Evolutionary conservation across 2,888 invertebrate species (phyloP).

Genomic region (Clusia tigrina): DNA sequence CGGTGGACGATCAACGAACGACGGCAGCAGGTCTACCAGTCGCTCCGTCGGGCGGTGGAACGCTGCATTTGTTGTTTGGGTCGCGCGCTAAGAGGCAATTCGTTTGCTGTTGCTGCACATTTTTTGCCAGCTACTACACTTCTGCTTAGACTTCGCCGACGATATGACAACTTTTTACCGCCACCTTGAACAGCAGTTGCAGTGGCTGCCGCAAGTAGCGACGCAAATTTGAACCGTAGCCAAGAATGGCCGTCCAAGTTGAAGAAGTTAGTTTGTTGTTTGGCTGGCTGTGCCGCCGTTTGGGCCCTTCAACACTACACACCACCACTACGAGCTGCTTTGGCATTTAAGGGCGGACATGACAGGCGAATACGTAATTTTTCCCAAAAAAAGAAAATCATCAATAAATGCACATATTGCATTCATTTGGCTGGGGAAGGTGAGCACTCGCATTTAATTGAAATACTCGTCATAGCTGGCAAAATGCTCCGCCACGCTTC

Average conservation of each 20-base stretch:
- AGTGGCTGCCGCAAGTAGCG: neutral
- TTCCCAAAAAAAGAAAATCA: neutral
- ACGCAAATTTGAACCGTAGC: conserved; percentile 47
- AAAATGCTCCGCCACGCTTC: neutral
- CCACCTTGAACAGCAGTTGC: neutral
- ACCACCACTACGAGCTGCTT: too few species aligned
- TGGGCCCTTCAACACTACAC: too few species aligned
- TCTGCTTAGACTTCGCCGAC: neutral
- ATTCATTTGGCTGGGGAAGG: neutral
- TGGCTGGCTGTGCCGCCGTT: conserved; percentile 39
- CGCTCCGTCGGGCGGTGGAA: too few species aligned
- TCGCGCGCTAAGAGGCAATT: too few species aligned
- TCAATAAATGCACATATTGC: neutral
- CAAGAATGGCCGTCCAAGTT: conserved; percentile 35
- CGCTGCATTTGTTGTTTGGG: too few species aligned
- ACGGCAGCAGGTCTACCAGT: too few species aligned
- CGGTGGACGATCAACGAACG: too few species aligned
- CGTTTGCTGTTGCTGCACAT: too few species aligned
- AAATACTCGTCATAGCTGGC: neutral
- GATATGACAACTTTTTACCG: neutral
- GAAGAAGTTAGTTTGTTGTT: conserved; percentile 55
- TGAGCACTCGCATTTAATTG: neutral
- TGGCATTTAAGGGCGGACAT: conserved; percentile 57
- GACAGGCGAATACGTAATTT: conserved; percentile 32
- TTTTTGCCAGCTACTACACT: too few species aligned